Percentiles rank a stretch among this genome's conserved stretches.
Evolutionary conservation across 2,888 invertebrate genomes (phyloP).

Genomic region (Drosophila helvetica): DNA sequence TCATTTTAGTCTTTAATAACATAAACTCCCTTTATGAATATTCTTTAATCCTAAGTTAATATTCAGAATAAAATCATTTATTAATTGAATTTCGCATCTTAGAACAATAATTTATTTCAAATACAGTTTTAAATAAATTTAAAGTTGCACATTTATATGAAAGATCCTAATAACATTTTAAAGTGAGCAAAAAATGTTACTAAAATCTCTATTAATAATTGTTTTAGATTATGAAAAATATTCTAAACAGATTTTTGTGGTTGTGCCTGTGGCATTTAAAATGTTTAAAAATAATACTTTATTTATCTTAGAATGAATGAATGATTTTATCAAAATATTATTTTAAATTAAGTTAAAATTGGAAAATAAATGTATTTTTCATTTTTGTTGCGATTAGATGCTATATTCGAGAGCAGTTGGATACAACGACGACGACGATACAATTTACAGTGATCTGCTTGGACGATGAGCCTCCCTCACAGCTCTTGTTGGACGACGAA

Average conservation of each 20-base stretch:
- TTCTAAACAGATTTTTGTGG: no score
- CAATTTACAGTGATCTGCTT: no score
- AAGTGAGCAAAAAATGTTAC: slow-evolving; percentile 76
- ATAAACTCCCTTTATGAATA: background rate
- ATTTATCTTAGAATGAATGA: no score
- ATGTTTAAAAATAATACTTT: no score
- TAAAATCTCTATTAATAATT: slow-evolving; percentile 9
- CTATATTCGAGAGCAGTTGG: no score
- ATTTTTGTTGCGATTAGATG: no score
- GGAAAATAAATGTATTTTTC: background rate
- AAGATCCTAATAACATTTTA: slow-evolving; percentile 62
- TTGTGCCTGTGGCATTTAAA: no score
- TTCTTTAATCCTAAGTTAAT: background rate
- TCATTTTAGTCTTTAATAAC: no score
- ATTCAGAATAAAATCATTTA: background rate
- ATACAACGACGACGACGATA: no score
- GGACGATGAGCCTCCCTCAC: no score
- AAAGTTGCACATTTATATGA: background rate
- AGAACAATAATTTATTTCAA: background rate
- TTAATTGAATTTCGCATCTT: background rate
- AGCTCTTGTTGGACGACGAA: no score
- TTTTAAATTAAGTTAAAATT: background rate
- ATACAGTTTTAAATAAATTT: background rate
- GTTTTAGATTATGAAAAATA: no score
- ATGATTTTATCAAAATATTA: background rate